phyloP scores from a whole-genome alignment of 2,797 vertebrate genomes.

The Synaphobranchus kaupii region DNA sequence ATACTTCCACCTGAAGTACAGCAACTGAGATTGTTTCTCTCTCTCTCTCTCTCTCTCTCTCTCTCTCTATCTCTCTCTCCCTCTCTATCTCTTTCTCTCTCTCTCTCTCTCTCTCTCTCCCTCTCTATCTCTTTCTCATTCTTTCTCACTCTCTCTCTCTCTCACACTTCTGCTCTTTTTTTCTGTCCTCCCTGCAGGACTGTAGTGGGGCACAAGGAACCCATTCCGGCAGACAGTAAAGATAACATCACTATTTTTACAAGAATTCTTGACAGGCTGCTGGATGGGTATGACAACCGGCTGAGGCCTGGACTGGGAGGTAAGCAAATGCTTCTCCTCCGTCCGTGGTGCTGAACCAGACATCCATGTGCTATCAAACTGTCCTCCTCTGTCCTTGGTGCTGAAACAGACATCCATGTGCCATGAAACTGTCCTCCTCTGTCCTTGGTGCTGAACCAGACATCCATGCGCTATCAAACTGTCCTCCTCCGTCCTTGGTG shows the following conservation, averaged over 20 bases:
- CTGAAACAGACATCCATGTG: too few relatives aligned
- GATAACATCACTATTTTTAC: constrained; percentile 99
- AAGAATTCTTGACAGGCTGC: constrained; percentile 90
- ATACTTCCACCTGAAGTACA: background rate
- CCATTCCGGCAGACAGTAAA: constrained; percentile 87
- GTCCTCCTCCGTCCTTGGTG: too few relatives aligned
- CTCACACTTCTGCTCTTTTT: constrained; percentile 30
- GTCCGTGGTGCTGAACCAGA: background rate
- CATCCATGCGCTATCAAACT: too few relatives aligned
- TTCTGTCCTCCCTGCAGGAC: constrained; percentile 67
- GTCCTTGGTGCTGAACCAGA: too few relatives aligned
- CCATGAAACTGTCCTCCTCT: too few relatives aligned
- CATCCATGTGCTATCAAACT: too few relatives aligned
- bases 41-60: constrained; percentile 32
- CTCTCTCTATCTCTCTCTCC: constrained; percentile 30
- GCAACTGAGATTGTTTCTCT: background rate
- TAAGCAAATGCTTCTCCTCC: constrained; percentile 57
- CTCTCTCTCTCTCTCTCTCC: constrained; percentile 20
- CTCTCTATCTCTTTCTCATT: too few relatives aligned
- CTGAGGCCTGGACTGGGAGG: constrained; percentile 95
- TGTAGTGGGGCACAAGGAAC: constrained; percentile 89
- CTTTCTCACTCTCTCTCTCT: constrained; percentile 41
- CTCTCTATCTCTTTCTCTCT: constrained; percentile 12
- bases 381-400: too few relatives aligned
- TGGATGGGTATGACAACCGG: constrained; percentile 97